Evolutionary conservation across 2,797 vertebrate genomes (phyloP).

Genomic region (Pangasius larnaudii): DNA sequence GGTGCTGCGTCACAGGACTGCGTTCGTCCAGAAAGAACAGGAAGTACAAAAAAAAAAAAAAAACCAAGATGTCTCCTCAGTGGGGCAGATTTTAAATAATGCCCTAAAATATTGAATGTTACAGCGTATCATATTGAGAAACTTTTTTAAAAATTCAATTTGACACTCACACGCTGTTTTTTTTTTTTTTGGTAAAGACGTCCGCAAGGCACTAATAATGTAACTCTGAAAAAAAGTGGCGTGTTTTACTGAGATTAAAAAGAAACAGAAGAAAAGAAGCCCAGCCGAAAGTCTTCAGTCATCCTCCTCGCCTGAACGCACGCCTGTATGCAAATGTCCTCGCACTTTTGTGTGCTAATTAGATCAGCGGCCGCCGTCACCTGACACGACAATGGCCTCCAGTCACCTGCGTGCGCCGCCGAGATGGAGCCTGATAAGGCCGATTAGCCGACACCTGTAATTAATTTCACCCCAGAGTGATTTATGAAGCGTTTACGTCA

Average conservation of each 20-base stretch:
- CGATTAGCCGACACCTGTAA: constrained; percentile 53
- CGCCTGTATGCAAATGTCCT: constrained; percentile 66
- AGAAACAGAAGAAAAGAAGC: background rate
- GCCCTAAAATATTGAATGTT: background rate
- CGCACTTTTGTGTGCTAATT: constrained; percentile 68
- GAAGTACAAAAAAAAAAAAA: background rate
- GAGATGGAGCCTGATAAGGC: constrained; percentile 53
- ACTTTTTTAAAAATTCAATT: constrained; percentile 10
- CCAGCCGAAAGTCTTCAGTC: constrained; percentile 43
- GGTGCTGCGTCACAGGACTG: background rate
- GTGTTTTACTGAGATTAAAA: constrained; percentile 14
- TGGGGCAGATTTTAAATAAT: background rate
- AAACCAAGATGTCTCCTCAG: no score
- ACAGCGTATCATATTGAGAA: background rate
- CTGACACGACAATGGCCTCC: constrained; percentile 62
- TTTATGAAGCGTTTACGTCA: constrained; percentile 49
- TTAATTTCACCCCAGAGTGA: constrained; percentile 57
- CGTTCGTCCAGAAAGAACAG: background rate
- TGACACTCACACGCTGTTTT: background rate
- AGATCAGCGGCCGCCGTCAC: constrained; percentile 56
- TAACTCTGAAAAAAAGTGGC: background rate
- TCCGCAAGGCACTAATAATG: background rate
- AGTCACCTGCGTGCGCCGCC: constrained; percentile 60
- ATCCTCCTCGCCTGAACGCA: constrained; percentile 19
- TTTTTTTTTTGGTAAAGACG: background rate